Percentiles rank a stretch among this genome's conserved stretches.
Evolutionary conservation across 2,888 invertebrate genomes (phyloP).

Genomic region (Malthinus seriepunctatus): DNA sequence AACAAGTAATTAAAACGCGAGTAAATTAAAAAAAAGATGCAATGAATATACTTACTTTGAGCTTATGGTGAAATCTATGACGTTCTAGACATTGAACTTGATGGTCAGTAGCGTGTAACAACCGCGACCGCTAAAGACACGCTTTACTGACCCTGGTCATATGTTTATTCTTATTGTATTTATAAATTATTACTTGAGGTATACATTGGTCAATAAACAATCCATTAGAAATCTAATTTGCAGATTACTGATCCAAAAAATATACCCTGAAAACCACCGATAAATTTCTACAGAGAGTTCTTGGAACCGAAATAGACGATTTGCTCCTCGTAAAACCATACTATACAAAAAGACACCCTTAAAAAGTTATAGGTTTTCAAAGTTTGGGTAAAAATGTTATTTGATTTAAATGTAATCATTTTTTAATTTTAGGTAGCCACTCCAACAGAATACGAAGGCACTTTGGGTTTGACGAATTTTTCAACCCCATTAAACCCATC

Average conservation of each 20-base stretch:
- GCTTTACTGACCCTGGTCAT: constrained; percentile 37
- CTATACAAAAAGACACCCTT: too few relatives aligned
- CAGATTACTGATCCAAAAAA: too few relatives aligned
- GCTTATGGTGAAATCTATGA: constrained; percentile 18
- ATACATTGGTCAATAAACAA: too few relatives aligned
- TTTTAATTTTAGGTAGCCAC: constrained; percentile 55
- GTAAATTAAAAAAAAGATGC: constrained; percentile 3
- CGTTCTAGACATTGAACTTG: constrained; percentile 44
- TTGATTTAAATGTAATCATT: neutral
- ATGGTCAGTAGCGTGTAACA: constrained; percentile 40
- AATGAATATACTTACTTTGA: neutral
- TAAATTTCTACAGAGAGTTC: too few relatives aligned
- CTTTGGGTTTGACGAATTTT: constrained; percentile 60
- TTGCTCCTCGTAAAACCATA: too few relatives aligned
- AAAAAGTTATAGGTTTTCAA: too few relatives aligned
- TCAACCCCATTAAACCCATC: constrained; percentile 59
- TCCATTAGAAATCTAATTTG: too few relatives aligned
- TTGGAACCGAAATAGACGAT: too few relatives aligned
- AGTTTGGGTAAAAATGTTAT: neutral
- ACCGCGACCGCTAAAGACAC: constrained; percentile 33
- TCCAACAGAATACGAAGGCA: constrained; percentile 50
- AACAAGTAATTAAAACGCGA: neutral
- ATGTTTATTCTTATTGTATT: constrained; percentile 12
- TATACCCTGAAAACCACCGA: too few relatives aligned
- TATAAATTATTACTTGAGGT: neutral